Evolutionary conservation across 2,888 invertebrate species (phyloP).

Genomic region (Drosophila niveifrons): DNA sequence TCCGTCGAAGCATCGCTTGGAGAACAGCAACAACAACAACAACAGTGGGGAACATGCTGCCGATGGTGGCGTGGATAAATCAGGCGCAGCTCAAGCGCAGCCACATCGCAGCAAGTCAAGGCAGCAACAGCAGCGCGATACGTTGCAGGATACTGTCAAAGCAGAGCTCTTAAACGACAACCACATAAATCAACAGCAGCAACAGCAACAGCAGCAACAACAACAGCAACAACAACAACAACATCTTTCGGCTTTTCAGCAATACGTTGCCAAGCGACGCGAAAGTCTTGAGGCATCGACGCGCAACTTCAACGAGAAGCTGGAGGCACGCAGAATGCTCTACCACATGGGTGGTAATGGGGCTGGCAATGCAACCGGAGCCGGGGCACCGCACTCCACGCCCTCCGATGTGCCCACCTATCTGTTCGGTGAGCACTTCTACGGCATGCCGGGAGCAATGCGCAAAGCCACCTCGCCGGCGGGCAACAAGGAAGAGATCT

Average conservation of each 20-base stretch:
- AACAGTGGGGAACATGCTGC: constrained; percentile 47
- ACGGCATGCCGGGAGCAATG: constrained; percentile 43
- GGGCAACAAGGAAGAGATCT: constrained; percentile 83
- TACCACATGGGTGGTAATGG: constrained; percentile 79
- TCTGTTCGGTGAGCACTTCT: constrained; percentile 84
- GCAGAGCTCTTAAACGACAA: constrained; percentile 39
- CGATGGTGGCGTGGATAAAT: constrained; percentile 28
- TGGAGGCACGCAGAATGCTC: constrained; percentile 85
- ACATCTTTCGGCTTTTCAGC: constrained; percentile 76
- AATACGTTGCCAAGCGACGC: constrained; percentile 83
- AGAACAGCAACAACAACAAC: constrained; percentile 21
- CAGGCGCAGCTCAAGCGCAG: constrained; percentile 22
- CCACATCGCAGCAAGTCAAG: constrained; percentile 42
- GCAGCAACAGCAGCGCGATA: constrained; percentile 44
- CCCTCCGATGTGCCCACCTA: constrained; percentile 82
- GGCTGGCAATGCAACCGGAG: constrained; percentile 23
- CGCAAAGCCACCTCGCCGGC: constrained; percentile 60
- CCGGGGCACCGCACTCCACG: constrained; percentile 34
- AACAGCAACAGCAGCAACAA: constrained; percentile 37
- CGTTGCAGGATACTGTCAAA: constrained; percentile 36
- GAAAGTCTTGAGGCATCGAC: constrained; percentile 84
- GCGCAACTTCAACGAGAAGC: constrained; percentile 84
- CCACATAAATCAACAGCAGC: constrained; percentile 36
- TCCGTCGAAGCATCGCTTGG: constrained; percentile 73
- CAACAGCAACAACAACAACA: constrained; percentile 34